Conservation (phyloP, 2,797 vertebrate species). For the Lates japonicus region DNA sequence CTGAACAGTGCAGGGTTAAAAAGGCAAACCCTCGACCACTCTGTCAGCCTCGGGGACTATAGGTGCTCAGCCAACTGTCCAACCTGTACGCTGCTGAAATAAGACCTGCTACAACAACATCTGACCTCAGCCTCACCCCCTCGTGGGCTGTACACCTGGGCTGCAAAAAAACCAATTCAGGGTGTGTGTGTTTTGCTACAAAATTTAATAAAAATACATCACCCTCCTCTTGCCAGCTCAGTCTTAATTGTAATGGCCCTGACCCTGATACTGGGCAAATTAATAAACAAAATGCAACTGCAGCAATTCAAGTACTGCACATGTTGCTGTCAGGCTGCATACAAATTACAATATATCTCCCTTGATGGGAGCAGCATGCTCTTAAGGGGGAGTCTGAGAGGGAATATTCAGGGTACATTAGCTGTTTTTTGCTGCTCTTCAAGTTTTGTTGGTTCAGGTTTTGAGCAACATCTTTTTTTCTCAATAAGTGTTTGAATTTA, state of each 20-base stretch:
- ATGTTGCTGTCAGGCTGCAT: neutral
- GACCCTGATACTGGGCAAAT: neutral
- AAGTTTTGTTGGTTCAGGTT: neutral
- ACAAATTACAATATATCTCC: neutral
- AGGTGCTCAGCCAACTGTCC: neutral
- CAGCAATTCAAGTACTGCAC: neutral
- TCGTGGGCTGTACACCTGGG: neutral
- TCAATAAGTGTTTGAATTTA: no score
- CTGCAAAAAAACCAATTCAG: neutral
- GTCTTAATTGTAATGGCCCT: neutral
- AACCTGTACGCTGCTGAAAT: neutral
- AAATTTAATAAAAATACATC: neutral
- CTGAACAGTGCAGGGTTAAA: slow-evolving; percentile 9
- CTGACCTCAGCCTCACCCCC: neutral
- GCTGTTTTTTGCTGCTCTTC: neutral
- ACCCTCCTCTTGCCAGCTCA: neutral
- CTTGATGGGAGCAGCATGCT: neutral
- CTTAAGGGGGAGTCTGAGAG: neutral
- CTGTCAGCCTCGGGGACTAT: slow-evolving; percentile 17
- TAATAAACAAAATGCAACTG: slow-evolving; percentile 11
- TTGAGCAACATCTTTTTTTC: no score
- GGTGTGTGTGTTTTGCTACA: neutral
- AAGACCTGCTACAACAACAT: slow-evolving; percentile 2
- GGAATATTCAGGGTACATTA: neutral
- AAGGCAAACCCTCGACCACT: slow-evolving; percentile 1